A percentile compares a stretch with the other conserved stretches of the same genome.
Evolutionary conservation across 2,888 invertebrate species (phyloP).

Genomic region (Thera britannica): DNA sequence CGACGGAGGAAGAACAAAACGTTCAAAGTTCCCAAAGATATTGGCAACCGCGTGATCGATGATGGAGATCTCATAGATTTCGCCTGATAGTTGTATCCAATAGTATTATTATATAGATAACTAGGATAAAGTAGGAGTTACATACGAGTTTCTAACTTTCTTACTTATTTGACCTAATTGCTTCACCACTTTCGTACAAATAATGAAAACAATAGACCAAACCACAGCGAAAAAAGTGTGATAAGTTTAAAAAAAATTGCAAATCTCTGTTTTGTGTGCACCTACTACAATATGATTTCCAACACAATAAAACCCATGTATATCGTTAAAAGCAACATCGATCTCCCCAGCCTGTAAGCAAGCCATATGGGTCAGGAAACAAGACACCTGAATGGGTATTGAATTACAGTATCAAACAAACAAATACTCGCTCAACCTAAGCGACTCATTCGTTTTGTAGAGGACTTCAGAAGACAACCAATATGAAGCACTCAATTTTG

Average conservation of each 20-base stretch:
- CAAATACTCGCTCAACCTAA: slow-evolving; percentile 7
- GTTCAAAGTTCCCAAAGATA: slow-evolving; percentile 14
- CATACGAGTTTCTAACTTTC: no score
- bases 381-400: slow-evolving; percentile 25
- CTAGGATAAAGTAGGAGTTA: no score
- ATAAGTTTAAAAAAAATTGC: no score
- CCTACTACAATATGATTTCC: no score
- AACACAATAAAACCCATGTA: no score
- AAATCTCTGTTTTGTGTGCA: no score
- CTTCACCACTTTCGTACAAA: no score
- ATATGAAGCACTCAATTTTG: slow-evolving; percentile 45
- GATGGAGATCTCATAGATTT: slow-evolving; percentile 27
- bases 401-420: slow-evolving; percentile 12
- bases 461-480: slow-evolving; percentile 16
- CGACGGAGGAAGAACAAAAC: slow-evolving; percentile 21
- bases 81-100: neutral
- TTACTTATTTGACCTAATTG: no score
- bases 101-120: no score
- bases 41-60: slow-evolving; percentile 19
- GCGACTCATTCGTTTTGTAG: slow-evolving; percentile 17
- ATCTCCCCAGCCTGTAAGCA: slow-evolving; percentile 14
- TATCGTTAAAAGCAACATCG: neutral
- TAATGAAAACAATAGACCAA: no score
- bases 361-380: slow-evolving; percentile 13
- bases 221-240: no score